Evolutionary conservation across 2,113 vertebrate genomes (phyloP).

Genomic region (Ptychochromis oligacanthus): DNA sequence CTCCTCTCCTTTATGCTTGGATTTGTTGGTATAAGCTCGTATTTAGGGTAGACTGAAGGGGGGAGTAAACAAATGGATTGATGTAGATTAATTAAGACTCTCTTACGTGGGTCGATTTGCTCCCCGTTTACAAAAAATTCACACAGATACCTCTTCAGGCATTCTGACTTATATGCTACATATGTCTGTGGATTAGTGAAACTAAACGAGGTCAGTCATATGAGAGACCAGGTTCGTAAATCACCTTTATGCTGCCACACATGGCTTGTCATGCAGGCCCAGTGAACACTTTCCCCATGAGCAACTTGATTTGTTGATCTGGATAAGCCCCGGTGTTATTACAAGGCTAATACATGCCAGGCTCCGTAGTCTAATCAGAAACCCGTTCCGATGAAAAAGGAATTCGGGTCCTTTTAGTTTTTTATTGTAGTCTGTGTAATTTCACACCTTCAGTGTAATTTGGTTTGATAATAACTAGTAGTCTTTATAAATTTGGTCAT

Average conservation of each 20-base stretch:
- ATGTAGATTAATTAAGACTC: conserved; percentile 49
- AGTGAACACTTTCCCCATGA: not conserved
- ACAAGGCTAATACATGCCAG: not conserved
- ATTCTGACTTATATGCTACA: conserved; percentile 24
- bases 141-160: conserved; percentile 13
- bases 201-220: conserved; percentile 31
- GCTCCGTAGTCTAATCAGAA: not conserved
- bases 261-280: conserved; percentile 9
- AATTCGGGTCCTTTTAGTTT: not conserved
- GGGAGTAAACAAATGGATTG: conserved; percentile 44
- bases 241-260: conserved; percentile 11
- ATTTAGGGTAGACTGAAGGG: not conserved
- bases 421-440: not conserved
- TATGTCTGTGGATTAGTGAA: conserved; percentile 39
- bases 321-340: not conserved
- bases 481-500: too few relatives aligned
- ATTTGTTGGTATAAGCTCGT: conserved; percentile 10
- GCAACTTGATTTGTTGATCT: conserved; percentile 28
- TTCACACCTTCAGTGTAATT: not conserved
- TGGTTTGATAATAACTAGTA: too few relatives aligned
- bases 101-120: conserved; percentile 6
- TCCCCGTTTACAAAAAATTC: not conserved
- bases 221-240: conserved; percentile 36
- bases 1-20: not conserved
- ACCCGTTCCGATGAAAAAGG: not conserved